Base-by-base conservation (phyloP, 1,140 invertebrate genomes). In the Psix sp. region DNA sequence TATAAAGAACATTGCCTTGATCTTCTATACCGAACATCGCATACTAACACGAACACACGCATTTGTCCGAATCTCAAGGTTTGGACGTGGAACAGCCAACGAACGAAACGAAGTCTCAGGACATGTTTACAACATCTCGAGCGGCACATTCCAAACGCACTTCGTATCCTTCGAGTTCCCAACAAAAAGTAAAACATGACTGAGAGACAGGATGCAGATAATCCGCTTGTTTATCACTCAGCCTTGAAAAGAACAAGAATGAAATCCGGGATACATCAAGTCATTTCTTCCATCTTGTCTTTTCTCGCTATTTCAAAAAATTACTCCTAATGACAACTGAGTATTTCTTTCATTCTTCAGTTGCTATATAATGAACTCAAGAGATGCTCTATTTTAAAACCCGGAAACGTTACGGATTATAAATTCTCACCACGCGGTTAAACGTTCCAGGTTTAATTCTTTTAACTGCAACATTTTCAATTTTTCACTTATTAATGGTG, bases 371-470 rank as follows among this genome's bases (percentile, higher is more conserved):
- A 11, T n/a, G 35, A 57, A 21, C 10, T 42, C 15, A 20, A 48
- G 17, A 46, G 17, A 35, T 15, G 24, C 18, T 45, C 15, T 18
- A 18, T 24, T 26, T 11, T 10, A 21, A 56, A 29, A 80, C 73
- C 78, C 79, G 82, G 81, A 84, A 80, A 77, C 75, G 80, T 84
- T 70, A 82, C 76, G 80, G 78, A 79, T 82, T 79, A 78, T 84
- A 84, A 83, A 83, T 78, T 62, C 65, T 70, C 74, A 36, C 54
- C 38, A 46, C 31, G 57, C 36, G 42, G 18, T 43, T 49, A 42
- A 66, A 26, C 10, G 51, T 49, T 16, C 26, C 10, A 7, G n/a
- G 26, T 29, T 29, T 10, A 29, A n/a, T 29, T 29, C 26, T 29
- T 29, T 29, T 7, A n/a, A 29, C 26, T 29, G 26, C 26, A 7